Conservation (phyloP, 2,888 invertebrate species). For the Leptura quadrifasciata region DNA sequence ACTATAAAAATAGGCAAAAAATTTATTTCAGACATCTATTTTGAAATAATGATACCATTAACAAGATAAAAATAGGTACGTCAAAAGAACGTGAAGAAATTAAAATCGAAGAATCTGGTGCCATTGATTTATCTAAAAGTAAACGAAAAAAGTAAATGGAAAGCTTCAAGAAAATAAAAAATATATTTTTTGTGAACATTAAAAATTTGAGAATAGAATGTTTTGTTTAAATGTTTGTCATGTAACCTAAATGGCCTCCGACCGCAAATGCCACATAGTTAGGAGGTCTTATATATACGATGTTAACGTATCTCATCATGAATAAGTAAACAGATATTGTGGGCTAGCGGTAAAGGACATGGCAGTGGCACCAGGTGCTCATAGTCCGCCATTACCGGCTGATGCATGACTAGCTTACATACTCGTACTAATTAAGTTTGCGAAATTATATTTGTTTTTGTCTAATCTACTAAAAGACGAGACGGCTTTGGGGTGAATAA, state of each 20-base stretch:
- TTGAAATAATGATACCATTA: too few relatives aligned
- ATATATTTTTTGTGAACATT: neutral
- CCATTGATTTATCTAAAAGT: too few relatives aligned
- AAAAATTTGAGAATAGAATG: neutral
- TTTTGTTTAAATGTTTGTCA: conserved; percentile 4
- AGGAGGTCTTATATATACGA: conserved; percentile 23
- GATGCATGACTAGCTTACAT: conserved; percentile 36
- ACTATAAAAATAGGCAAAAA: too few relatives aligned
- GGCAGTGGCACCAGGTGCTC: conserved; percentile 33
- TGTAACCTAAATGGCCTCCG: conserved; percentile 16
- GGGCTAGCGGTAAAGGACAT: conserved; percentile 24
- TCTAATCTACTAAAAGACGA: neutral
- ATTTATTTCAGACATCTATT: too few relatives aligned
- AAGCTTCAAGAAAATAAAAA: too few relatives aligned
- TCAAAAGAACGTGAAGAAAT: too few relatives aligned
- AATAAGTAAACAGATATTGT: conserved; percentile 38
- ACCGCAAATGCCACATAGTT: conserved; percentile 16
- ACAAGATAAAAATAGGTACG: too few relatives aligned
- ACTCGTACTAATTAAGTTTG: conserved; percentile 30
- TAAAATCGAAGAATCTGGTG: too few relatives aligned
- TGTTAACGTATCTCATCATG: conserved; percentile 33
- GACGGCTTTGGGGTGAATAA: neutral
- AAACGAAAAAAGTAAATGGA: too few relatives aligned
- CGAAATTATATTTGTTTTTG: conserved; percentile 23
- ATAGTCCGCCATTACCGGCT: conserved; percentile 27